Evolutionary conservation across 2,113 vertebrate species (phyloP).

Genomic region (Brachirus orientalis): DNA sequence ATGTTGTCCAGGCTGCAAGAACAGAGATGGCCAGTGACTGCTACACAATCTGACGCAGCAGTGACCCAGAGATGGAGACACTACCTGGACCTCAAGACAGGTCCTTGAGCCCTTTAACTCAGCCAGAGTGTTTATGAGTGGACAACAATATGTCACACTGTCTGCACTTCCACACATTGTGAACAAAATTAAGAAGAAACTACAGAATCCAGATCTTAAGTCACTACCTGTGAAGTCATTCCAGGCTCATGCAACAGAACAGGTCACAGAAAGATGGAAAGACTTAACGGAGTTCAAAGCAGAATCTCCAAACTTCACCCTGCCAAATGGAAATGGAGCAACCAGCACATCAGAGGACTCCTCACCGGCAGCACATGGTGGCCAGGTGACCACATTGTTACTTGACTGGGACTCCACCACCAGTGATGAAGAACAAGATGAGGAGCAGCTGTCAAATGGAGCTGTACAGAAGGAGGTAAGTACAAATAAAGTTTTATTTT

Average conservation of each 20-base stretch:
- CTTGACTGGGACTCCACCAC: neutral
- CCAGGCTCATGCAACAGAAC: neutral
- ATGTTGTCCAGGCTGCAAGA: constrained; percentile 28
- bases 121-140: constrained; percentile 11
- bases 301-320: neutral
- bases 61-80: constrained; percentile 9
- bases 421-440: neutral
- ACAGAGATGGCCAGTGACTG: constrained; percentile 32
- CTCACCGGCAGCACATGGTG: neutral
- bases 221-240: neutral
- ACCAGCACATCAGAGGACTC: neutral
- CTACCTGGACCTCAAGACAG: constrained; percentile 26
- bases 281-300: neutral
- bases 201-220: neutral
- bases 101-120: constrained; percentile 15
- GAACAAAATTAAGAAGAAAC: neutral
- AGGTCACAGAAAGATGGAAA: constrained; percentile 4
- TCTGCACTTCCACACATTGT: constrained; percentile 1
- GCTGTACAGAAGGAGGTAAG: neutral
- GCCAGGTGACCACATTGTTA: neutral
- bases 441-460: neutral
- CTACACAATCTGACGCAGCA: constrained; percentile 4
- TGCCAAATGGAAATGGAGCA: neutral
- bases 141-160: constrained; percentile 4
- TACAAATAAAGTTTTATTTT: too few relatives aligned